Evolutionary conservation across 2,888 invertebrate genomes (phyloP), one percentile per base, ranked within the genome.

Genomic region (Lamproptera curius): DNA sequence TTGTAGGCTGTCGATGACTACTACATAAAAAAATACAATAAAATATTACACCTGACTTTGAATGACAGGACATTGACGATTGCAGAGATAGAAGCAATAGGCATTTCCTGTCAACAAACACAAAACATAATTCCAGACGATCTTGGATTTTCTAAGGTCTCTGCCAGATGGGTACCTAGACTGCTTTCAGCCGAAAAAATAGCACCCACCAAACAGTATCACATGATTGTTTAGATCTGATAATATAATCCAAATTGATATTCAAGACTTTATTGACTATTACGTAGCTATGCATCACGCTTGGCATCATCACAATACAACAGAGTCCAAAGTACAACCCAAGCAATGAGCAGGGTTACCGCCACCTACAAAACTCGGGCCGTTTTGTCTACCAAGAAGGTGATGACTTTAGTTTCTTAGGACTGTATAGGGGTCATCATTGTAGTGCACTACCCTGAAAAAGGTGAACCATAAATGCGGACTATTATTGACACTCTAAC

Each of bases 31-130:
- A 20, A 38, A 20, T 6, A 20, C 20, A n/a, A 9, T 8, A 36
- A 36, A 36, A 16, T 36, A 6, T 14, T 6, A 9, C 2, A 36
- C 9, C 9, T 36, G 16, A 36, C 16, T 15, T 2, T 36, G 14
- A 16, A n/a, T 16, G 36, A 36, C 16, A 16, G 49, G 2, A 46
- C 48, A 51, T 56, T 56, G 50, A 56, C 41, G 42, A 49, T 53
- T 35, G 43, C 42, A 16, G 50, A 56, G 28, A 55, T 52, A 23
- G 28, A 40, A 11, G 16, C 16, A 11, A 28, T 26, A 40, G 40
- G 28, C 16, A 15, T 40, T 14, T 26, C 26, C 15, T 26, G 11
- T 44, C 42, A 35, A 31, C 42, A 42, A 8, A 9, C 35, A 13
- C 51, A 51, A 46, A 40, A 53, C 44, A 54, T 47, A n/a, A 44